phyloP scores from a whole-genome alignment of 2,888 invertebrate genomes.

The Cosmorhoe ocellata region DNA sequence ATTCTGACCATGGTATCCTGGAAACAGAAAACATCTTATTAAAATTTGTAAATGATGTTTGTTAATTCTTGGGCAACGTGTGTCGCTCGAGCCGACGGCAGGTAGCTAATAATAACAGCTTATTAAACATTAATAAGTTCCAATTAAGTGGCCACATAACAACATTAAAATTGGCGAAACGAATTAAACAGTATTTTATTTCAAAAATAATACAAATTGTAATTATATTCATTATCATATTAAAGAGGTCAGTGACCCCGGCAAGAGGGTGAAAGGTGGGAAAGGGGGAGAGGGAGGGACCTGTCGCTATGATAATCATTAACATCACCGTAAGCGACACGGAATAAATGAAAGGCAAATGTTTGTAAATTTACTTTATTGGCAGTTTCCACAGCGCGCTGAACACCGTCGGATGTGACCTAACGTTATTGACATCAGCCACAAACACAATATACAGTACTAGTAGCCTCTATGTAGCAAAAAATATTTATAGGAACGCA shows the following conservation, averaged over 20 bases:
- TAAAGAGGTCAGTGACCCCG: slow-evolving; percentile 21
- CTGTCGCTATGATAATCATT: slow-evolving; percentile 28
- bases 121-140: too few relatives aligned
- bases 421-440: too few relatives aligned
- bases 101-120: too few relatives aligned
- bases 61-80: too few relatives aligned
- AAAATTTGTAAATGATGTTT: too few relatives aligned
- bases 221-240: slow-evolving; percentile 19
- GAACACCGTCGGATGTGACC: too few relatives aligned
- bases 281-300: slow-evolving; percentile 2
- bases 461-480: too few relatives aligned
- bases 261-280: background rate
- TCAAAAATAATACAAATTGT: slow-evolving; percentile 8
- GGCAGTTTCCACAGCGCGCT: background rate
- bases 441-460: too few relatives aligned
- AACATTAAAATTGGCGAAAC: slow-evolving; percentile 1
- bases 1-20: slow-evolving; percentile 91
- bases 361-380: slow-evolving; percentile 28
- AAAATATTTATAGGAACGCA: background rate
- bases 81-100: too few relatives aligned
- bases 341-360: slow-evolving; percentile 28
- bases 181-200: background rate
- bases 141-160: too few relatives aligned
- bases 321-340: slow-evolving; percentile 28
- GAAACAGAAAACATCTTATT: slow-evolving; percentile 48